A percentile compares a stretch with the other conserved stretches of the same genome.
phyloP scores from a whole-genome alignment of 2,888 invertebrate species.

The Plagodis dolabraria region DNA sequence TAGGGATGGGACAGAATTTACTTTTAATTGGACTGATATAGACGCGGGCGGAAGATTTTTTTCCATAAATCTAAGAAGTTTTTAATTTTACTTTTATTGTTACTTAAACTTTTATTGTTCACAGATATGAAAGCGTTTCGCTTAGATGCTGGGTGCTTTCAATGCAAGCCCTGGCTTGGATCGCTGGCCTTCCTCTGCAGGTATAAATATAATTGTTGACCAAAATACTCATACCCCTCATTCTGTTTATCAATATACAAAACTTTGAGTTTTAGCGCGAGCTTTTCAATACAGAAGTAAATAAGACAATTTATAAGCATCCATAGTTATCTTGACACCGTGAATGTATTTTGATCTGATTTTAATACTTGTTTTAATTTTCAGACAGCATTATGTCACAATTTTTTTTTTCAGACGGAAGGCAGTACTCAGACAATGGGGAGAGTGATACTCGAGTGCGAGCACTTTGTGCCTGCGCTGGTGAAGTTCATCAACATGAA shows the following conservation, averaged over 20 bases:
- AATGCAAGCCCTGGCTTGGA: slow-evolving; percentile 90
- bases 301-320: neutral
- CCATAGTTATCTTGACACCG: too few relatives aligned
- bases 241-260: too few relatives aligned
- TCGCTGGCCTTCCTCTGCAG: slow-evolving; percentile 85
- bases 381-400: too few relatives aligned
- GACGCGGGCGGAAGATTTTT: too few relatives aligned
- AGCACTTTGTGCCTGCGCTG: slow-evolving; percentile 87
- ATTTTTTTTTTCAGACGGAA: slow-evolving; percentile 61
- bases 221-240: neutral
- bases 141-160: slow-evolving; percentile 92
- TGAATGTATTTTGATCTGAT: too few relatives aligned
- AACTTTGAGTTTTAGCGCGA: too few relatives aligned
- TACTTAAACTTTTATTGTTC: slow-evolving; percentile 25
- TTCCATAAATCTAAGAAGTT: neutral
- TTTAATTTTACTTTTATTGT: neutral
- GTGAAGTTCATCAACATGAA: slow-evolving; percentile 88
- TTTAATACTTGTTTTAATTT: too few relatives aligned
- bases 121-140: slow-evolving; percentile 72
- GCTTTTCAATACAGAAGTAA: neutral
- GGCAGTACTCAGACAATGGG: slow-evolving; percentile 85
- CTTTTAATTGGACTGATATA: too few relatives aligned
- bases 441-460: slow-evolving; percentile 86
- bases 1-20: too few relatives aligned
- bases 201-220: slow-evolving; percentile 40